Base-by-base conservation (phyloP, 2,888 invertebrate species). In the Hyppa rectilinea region DNA sequence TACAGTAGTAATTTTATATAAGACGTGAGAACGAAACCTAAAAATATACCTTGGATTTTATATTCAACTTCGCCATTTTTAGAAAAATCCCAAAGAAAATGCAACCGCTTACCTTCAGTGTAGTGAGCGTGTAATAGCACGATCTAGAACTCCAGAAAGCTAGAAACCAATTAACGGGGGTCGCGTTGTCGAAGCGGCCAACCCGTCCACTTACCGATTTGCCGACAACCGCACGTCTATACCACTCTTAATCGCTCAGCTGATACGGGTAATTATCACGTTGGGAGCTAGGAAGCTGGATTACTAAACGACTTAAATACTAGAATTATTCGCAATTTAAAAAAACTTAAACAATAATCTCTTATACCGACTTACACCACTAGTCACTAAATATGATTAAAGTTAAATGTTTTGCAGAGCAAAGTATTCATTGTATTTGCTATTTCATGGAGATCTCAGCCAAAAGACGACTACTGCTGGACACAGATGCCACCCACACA, bases 201-300 rank as follows among this genome's bases (percentile, higher is more conserved):
- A 86, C 83, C 70, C 75, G 70, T 77, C 89, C 91, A 91, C 90
- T 92, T 91, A 90, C 80, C 88, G 90, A 91, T 92, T 90, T 87
- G 79, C 84, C 86, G 87, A 87, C 77, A 77, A 70, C 78, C 83
- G 89, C 87, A 86, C 85, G 63, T 63, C 59, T 72, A 71, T 66
- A 68, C 78, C 55, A 29, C 50, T 62, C 58, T 73, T 81, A 67
- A 75, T 69, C 74, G 78, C 64, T 72, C 64, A 78, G 70, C 71
- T 85, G 78, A 84, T 85, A 87, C 77, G 86, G 77, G 67, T 85
- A 86, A 87, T 86, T 83, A 81, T 77, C 78, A 58, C 72, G 75
- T 68, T 58, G 40, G 64, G 83, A 82, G 68, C 63, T 73, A 79
- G 38, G 70, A 85, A 84, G 31, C 61, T 43, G 1, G 38, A n/a